These are phyloP conservation scores for Athetis lepigone DNA, from an alignment of 2,888 invertebrate species.

Conservation along the genomic window DNA sequence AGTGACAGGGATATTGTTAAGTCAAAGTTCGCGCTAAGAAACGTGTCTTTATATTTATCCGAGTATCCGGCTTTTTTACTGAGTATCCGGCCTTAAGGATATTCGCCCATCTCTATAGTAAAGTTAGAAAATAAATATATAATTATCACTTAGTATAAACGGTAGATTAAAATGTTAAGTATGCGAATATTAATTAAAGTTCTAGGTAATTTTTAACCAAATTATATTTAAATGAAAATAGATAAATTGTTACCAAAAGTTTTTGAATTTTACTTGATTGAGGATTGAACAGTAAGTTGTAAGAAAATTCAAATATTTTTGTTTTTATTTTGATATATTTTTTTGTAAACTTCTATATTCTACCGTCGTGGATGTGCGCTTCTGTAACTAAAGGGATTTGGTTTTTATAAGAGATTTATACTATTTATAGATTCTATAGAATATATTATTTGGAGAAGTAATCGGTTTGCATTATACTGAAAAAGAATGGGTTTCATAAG, in stretches of 20 bases:
- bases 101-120: slow-evolving; percentile 6
- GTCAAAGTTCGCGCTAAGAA: no score
- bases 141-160: slow-evolving; percentile 29
- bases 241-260: slow-evolving; percentile 12
- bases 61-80: slow-evolving; percentile 14
- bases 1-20: no score
- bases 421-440: slow-evolving; percentile 27
- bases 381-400: not conserved
- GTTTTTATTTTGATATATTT: slow-evolving; percentile 34
- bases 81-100: slow-evolving; percentile 3
- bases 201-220: slow-evolving; percentile 27
- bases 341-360: not conserved
- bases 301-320: slow-evolving; percentile 2
- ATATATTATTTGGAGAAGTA: slow-evolving; percentile 22
- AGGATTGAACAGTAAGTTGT: not conserved
- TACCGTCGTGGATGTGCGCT: not conserved
- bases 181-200: slow-evolving; percentile 5
- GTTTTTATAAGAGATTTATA: slow-evolving; percentile 22
- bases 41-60: no score
- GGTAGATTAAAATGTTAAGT: slow-evolving; percentile 24
- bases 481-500: not conserved
- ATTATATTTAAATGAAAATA: slow-evolving; percentile 18
- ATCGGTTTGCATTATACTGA: slow-evolving; percentile 14
- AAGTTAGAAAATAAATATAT: slow-evolving; percentile 14
- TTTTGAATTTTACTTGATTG: not conserved